Conservation (phyloP, 2,113 vertebrate species). For the Microcebus griseorufus region DNA sequence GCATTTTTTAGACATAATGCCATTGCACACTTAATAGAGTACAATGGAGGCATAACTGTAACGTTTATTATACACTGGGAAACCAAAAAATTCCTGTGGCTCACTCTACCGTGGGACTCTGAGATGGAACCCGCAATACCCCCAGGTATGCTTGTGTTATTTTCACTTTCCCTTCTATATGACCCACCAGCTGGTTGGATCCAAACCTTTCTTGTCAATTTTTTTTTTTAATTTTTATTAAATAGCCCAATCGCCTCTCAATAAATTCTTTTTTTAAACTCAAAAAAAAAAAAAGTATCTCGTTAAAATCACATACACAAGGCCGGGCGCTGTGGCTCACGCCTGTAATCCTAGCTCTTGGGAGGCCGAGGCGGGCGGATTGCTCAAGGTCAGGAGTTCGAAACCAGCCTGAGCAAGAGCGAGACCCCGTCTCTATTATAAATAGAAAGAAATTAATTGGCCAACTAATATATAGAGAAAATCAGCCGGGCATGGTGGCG, state of each 20-base stretch:
- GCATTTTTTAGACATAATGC: not conserved
- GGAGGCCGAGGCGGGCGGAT: too few species aligned
- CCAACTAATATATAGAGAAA: too few species aligned
- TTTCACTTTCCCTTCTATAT: not conserved
- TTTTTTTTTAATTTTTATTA: not conserved
- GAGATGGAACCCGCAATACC: not conserved
- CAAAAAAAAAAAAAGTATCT: not conserved
- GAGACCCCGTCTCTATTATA: too few species aligned
- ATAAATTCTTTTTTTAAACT: slow-evolving; percentile 1
- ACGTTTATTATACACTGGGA: not conserved
- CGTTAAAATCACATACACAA: not conserved
- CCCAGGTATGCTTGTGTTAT: not conserved
- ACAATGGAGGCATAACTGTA: not conserved
- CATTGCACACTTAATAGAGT: not conserved
- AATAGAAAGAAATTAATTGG: too few species aligned
- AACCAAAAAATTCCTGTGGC: not conserved
- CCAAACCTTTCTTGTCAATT: not conserved
- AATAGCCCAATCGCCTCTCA: not conserved
- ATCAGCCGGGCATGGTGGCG: too few species aligned
- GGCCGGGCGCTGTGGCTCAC: too few species aligned
- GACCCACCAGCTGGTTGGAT: not conserved
- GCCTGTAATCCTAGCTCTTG: too few species aligned
- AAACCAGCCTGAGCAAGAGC: too few species aligned
- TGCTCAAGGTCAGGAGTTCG: too few species aligned
- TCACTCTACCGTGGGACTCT: not conserved